Conservation (phyloP, 1,140 invertebrate species). For the Drosophila equinoxialis region DNA sequence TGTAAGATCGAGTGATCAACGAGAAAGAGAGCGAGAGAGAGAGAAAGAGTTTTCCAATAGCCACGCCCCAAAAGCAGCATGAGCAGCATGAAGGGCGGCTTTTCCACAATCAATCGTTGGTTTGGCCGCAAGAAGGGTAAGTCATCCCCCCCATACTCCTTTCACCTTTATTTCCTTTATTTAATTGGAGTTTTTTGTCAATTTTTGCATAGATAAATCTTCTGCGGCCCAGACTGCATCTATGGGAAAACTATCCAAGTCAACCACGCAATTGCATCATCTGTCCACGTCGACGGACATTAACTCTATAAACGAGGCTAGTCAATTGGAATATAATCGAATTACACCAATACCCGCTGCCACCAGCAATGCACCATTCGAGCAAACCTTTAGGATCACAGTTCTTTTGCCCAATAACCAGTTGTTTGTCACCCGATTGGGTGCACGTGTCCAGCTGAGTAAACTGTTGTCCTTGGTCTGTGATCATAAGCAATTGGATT, state of each 20-base stretch:
- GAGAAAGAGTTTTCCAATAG: constrained; percentile 10
- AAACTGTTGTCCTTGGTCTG: constrained; percentile 90
- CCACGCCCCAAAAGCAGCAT: constrained; percentile 59
- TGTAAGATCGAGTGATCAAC: neutral
- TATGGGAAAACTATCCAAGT: constrained; percentile 79
- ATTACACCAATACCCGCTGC: constrained; percentile 79
- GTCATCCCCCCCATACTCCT: too few species aligned
- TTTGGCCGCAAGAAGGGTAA: constrained; percentile 82
- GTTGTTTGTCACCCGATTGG: constrained; percentile 85
- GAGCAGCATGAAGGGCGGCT: constrained; percentile 82
- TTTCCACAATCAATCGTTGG: constrained; percentile 82
- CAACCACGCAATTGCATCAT: constrained; percentile 78
- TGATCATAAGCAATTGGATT: constrained; percentile 91
- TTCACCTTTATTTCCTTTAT: too few species aligned
- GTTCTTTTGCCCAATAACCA: constrained; percentile 94
- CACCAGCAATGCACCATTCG: constrained; percentile 81
- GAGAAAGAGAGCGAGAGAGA: neutral
- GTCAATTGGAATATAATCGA: constrained; percentile 82
- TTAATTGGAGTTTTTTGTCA: neutral
- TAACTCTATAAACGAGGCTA: constrained; percentile 74
- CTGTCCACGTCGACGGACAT: constrained; percentile 67
- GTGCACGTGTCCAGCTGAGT: constrained; percentile 87
- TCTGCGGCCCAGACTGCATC: constrained; percentile 44
- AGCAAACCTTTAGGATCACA: constrained; percentile 82
- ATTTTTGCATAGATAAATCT: constrained; percentile 47